Conservation (phyloP, 2,888 invertebrate genomes). For the Dyspetes luteomarginatus region DNA sequence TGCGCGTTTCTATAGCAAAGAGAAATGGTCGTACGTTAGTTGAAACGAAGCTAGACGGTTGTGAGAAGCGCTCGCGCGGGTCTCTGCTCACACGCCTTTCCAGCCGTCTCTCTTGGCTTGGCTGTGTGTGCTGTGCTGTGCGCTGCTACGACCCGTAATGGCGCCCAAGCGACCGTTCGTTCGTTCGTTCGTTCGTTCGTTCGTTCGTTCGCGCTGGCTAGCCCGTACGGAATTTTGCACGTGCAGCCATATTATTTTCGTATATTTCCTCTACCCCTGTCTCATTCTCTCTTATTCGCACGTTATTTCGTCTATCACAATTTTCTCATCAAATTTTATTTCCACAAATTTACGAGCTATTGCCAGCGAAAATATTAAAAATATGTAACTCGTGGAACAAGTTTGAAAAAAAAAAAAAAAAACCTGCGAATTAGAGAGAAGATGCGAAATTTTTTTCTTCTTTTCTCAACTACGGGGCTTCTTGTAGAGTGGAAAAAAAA, state of each 20-base stretch:
- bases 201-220: constrained; percentile 56
- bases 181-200: constrained; percentile 47
- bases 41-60: constrained; percentile 55
- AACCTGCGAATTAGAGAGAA: neutral
- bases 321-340: neutral
- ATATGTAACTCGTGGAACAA: too few species aligned
- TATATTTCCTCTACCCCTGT: constrained; percentile 7
- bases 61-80: constrained; percentile 60
- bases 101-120: constrained; percentile 58
- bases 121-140: constrained; percentile 1
- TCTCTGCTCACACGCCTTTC: constrained; percentile 62
- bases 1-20: constrained; percentile 54
- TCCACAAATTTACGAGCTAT: neutral
- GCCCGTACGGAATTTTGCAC: constrained; percentile 62
- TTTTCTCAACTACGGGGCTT: constrained; percentile 6
- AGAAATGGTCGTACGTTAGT: constrained; percentile 53
- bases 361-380: neutral
- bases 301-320: neutral
- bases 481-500: neutral
- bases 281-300: neutral
- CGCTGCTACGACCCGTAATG: constrained; percentile 56
- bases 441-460: constrained; percentile 1
- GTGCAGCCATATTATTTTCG: constrained; percentile 59
- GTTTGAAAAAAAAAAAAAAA: neutral
- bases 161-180: constrained; percentile 62